Base-by-base conservation (phyloP, 2,888 invertebrate genomes). In the Zygothrica quintamaculata region DNA sequence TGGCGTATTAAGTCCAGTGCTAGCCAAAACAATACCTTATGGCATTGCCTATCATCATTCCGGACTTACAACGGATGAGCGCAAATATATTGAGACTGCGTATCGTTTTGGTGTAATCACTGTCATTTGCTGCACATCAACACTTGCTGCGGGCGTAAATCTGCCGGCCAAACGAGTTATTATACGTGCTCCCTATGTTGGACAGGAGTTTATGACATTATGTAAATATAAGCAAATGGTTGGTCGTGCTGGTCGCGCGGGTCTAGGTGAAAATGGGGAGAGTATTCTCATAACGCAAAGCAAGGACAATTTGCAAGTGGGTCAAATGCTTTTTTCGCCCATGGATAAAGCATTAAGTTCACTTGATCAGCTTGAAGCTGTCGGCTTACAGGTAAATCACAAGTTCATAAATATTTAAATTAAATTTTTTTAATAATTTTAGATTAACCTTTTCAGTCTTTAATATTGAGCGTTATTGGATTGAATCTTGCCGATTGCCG, bases 91-190 rank as follows among this genome's bases (percentile, higher is more conserved):
- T 11, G 98, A 99, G 90, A 96, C 95, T 55, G 95, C 94, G 1
- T 98, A 96, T 90, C 93, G 95, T 68, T 92, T 93, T n/a, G 97
- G 97, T 0, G 94, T 94, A n/a, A 91, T 99, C 29, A 96, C 94
- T 64, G 95, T 98, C 25, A 93, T 99, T 69, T 97, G 98, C 89
- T 98, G 98, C 89, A 99, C 99, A 0, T 98, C 98, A 0, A 99
- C 99, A 0, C 92, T 99, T 70, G 99, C 99, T n/a, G 98, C 99
- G 15, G 99, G 99, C 1, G 98, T 99, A 22, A 99, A 99, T 93
- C 92, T 99, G 74, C 99, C 99, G 9, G 98, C 98, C 0, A 94
- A 94, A 91, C 93, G 98, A 87, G 97, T 98, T 0, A 95, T 99
- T 47, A 91, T 99, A 71, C 93, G 98, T 67, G 94, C 96, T 46